These are phyloP conservation scores for Alethe castanea DNA, from an alignment of 2,113 vertebrate genomes.

Conservation along the genomic window DNA sequence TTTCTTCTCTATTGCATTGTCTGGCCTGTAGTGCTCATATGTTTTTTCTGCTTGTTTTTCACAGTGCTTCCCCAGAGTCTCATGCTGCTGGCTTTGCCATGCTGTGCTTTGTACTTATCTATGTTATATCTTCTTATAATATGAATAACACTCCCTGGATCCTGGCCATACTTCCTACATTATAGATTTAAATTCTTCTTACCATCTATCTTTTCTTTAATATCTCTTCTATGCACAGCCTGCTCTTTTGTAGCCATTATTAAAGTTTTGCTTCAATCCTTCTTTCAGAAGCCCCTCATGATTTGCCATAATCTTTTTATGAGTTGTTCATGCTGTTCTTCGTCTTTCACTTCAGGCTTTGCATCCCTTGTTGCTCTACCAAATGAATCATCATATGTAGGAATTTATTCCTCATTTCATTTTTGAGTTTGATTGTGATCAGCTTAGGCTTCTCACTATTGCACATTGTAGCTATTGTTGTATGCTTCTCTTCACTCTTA, in stretches of 20 bases:
- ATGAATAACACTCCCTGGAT: background rate
- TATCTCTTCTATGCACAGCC: background rate
- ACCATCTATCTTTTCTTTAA: background rate
- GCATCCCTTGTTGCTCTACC: background rate
- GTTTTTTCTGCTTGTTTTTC: conserved; percentile 31
- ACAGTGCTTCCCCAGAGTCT: background rate
- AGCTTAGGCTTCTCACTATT: background rate
- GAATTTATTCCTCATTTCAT: background rate
- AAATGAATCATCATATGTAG: background rate
- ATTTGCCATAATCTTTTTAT: background rate
- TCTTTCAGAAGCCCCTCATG: background rate
- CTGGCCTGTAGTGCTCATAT: background rate
- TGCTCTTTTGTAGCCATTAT: conserved; percentile 5
- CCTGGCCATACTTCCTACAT: background rate
- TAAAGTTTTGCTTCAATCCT: conserved; percentile 24
- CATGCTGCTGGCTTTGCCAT: background rate
- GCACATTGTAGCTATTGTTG: background rate
- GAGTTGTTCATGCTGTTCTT: background rate
- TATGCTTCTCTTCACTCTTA: background rate
- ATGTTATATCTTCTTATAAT: background rate
- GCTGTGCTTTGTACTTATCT: conserved; percentile 25
- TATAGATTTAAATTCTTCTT: conserved; percentile 35
- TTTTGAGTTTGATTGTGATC: background rate
- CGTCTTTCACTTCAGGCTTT: background rate
- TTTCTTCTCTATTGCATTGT: conserved; percentile 8